A percentile compares a stretch with the other conserved stretches of the same genome.
phyloP scores from a whole-genome alignment of 2,797 vertebrate genomes.

The Lemur catta region DNA sequence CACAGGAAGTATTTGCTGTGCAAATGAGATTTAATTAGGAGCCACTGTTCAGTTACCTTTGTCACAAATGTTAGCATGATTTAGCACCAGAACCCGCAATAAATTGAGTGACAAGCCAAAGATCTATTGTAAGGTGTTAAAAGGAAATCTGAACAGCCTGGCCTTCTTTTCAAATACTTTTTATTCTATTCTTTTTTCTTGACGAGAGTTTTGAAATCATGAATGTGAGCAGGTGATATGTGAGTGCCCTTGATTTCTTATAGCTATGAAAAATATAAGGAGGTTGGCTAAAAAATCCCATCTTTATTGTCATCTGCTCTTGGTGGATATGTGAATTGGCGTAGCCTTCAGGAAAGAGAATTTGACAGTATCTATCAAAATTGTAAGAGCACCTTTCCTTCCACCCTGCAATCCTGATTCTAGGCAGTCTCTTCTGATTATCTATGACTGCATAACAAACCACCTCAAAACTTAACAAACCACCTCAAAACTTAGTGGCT shows the following conservation, averaged over 20 bases:
- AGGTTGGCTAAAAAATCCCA: background rate
- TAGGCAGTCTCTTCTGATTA: background rate
- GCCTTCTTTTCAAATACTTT: constrained; percentile 12
- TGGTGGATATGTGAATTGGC: background rate
- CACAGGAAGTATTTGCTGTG: background rate
- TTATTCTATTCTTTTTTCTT: constrained; percentile 16
- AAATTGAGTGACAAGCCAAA: constrained; percentile 41
- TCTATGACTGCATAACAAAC: background rate
- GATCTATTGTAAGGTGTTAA: background rate
- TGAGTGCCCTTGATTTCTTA: constrained; percentile 27
- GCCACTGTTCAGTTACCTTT: background rate
- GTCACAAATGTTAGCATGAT: background rate
- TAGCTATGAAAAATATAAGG: background rate
- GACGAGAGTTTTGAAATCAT: constrained; percentile 44
- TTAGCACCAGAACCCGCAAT: background rate
- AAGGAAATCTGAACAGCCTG: background rate
- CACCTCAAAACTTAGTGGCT: background rate
- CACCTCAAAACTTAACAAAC: background rate
- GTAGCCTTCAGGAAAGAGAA: background rate
- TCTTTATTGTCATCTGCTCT: background rate
- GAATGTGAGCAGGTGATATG: background rate
- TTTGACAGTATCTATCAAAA: background rate
- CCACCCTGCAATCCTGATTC: background rate
- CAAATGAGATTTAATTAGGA: background rate
- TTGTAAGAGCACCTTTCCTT: background rate